A percentile compares a stretch with the other conserved stretches of the same genome.
Evolutionary conservation across 2,797 vertebrate genomes (phyloP).

Genomic region (Cuniculus paca): DNA sequence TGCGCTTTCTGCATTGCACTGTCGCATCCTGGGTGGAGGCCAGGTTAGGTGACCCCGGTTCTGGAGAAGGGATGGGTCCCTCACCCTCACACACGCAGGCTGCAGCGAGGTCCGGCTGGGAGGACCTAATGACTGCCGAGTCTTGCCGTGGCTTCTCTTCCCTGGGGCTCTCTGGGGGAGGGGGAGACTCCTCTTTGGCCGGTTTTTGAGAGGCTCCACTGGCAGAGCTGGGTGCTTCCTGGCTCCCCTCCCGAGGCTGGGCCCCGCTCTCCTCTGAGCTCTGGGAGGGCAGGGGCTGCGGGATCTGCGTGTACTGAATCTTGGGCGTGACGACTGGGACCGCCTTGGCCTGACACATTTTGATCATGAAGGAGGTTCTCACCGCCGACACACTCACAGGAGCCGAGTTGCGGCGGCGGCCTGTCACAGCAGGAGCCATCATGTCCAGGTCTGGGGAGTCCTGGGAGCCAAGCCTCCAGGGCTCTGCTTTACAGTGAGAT

Average conservation of each 20-base stretch:
- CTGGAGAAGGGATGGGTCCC: constrained; percentile 83
- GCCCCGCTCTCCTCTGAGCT: constrained; percentile 76
- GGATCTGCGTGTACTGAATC: constrained; percentile 97
- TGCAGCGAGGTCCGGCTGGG: constrained; percentile 79
- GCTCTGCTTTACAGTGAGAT: constrained; percentile 77
- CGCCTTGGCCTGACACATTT: constrained; percentile 97
- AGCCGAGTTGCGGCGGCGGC: constrained; percentile 96
- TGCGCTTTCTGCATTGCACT: constrained; percentile 92
- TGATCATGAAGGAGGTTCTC: constrained; percentile 97
- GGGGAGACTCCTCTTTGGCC: constrained; percentile 82
- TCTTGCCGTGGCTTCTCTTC: constrained; percentile 90
- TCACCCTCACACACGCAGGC: constrained; percentile 85
- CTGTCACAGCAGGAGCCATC: constrained; percentile 88
- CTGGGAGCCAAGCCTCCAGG: constrained; percentile 83
- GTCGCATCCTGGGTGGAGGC: constrained; percentile 88
- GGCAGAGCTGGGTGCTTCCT: constrained; percentile 80
- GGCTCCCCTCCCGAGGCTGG: constrained; percentile 80
- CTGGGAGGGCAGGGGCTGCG: constrained; percentile 92
- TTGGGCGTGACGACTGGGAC: constrained; percentile 97
- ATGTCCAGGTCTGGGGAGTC: constrained; percentile 85
- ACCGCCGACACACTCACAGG: constrained; percentile 97
- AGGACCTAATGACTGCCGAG: constrained; percentile 90
- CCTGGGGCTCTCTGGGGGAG: constrained; percentile 84
- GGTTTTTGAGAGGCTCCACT: constrained; percentile 85
- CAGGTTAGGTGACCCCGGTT: constrained; percentile 67